phyloP scores from a whole-genome alignment of 1,140 invertebrate genomes.

The Amyelois transitella region DNA sequence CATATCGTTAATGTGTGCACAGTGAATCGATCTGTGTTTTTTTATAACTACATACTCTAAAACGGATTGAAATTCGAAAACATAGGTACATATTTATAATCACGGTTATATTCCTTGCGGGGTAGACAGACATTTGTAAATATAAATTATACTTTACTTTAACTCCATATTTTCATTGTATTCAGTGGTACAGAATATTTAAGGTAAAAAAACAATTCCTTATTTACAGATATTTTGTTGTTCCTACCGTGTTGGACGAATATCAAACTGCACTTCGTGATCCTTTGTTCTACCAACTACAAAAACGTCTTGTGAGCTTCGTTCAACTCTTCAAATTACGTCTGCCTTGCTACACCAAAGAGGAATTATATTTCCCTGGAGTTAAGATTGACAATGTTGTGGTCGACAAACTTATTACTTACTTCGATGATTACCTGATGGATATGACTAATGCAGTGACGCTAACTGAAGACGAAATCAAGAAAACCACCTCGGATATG shows the following conservation, averaged over 20 bases:
- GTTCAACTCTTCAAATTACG: constrained; percentile 76
- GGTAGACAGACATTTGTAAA: too few species aligned
- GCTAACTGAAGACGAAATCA: constrained; percentile 48
- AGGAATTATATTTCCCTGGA: constrained; percentile 77
- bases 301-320: constrained; percentile 76
- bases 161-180: too few species aligned
- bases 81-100: too few species aligned
- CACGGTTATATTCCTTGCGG: too few species aligned
- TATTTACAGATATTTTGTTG: constrained; percentile 59
- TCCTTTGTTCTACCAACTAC: constrained; percentile 79
- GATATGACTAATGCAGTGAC: constrained; percentile 73
- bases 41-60: too few species aligned
- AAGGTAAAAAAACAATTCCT: constrained; percentile 1
- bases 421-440: constrained; percentile 75
- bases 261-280: constrained; percentile 80
- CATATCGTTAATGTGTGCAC: too few species aligned
- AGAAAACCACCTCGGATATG: constrained; percentile 55
- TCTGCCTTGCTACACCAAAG: constrained; percentile 77
- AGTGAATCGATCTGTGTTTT: too few species aligned
- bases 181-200: too few species aligned
- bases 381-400: constrained; percentile 75
- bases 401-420: constrained; percentile 74
- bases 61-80: too few species aligned
- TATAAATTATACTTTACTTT: too few species aligned
- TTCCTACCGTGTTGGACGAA: constrained; percentile 73